Evolutionary conservation across 2,113 vertebrate species (phyloP).

Genomic region (Anoplopoma fimbria): DNA sequence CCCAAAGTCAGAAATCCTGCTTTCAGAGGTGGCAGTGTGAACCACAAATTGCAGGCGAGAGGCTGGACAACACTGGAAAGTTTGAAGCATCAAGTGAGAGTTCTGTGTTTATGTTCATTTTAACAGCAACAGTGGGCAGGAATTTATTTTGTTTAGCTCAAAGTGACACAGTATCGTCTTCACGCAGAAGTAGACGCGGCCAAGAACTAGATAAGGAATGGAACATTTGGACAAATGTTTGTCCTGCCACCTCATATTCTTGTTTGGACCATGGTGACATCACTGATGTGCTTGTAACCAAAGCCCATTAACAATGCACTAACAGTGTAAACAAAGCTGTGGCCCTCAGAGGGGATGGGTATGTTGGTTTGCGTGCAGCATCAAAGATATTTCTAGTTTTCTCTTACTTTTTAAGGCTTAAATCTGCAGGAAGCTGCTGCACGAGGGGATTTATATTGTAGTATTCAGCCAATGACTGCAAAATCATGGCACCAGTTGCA

Average conservation of each 20-base stretch:
- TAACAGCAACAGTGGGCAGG: slow-evolving; percentile 74
- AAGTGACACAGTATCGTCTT: slow-evolving; percentile 74
- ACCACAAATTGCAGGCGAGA: slow-evolving; percentile 48
- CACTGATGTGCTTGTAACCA: slow-evolving; percentile 56
- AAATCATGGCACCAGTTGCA: background rate
- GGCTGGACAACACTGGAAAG: slow-evolving; percentile 44
- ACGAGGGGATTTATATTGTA: background rate
- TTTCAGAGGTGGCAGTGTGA: slow-evolving; percentile 40
- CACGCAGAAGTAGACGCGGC: slow-evolving; percentile 59
- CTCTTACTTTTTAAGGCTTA: background rate
- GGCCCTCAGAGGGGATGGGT: background rate
- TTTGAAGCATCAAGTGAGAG: slow-evolving; percentile 56
- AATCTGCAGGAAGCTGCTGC: slow-evolving; percentile 6
- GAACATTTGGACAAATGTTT: slow-evolving; percentile 76
- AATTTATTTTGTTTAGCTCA: slow-evolving; percentile 82
- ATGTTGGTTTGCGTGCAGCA: slow-evolving; percentile 13
- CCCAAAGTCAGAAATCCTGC: slow-evolving; percentile 57
- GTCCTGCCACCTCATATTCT: slow-evolving; percentile 64
- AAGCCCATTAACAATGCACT: slow-evolving; percentile 53
- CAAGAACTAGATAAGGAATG: slow-evolving; percentile 79
- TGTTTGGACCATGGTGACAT: slow-evolving; percentile 65
- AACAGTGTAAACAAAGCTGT: slow-evolving; percentile 50
- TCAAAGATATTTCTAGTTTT: background rate
- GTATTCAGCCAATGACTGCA: background rate
- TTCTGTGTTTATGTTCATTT: slow-evolving; percentile 79